These are phyloP conservation scores for Cydia splendana DNA, from an alignment of 1,140 invertebrate species.

Conservation along the genomic window DNA sequence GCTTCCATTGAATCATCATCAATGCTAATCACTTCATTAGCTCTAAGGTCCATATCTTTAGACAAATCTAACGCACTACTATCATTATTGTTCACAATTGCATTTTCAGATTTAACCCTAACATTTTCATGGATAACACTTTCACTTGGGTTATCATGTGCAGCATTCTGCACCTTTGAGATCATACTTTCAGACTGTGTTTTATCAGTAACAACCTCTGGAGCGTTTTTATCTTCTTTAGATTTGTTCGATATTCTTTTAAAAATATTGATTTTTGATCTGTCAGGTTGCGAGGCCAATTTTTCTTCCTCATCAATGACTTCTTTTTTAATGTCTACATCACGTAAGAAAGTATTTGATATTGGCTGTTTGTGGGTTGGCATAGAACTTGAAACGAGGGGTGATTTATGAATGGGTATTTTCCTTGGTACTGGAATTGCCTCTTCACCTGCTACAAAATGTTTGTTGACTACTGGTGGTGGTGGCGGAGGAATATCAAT, in stretches of 20 bases:
- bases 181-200: conserved; percentile 75
- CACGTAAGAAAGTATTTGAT: conserved; percentile 69
- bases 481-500: conserved; percentile 49
- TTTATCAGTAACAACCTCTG: conserved; percentile 78
- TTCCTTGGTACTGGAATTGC: conserved; percentile 72
- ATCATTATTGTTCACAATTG: conserved; percentile 75
- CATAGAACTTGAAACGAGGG: conserved; percentile 64
- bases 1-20: conserved; percentile 74
- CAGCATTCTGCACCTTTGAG: conserved; percentile 70
- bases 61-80: conserved; percentile 74
- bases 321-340: conserved; percentile 74
- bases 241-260: conserved; percentile 90
- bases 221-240: conserved; percentile 82
- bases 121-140: conserved; percentile 49
- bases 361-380: conserved; percentile 70
- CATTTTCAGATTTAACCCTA: conserved; percentile 62
- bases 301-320: conserved; percentile 84
- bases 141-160: conserved; percentile 57
- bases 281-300: conserved; percentile 88
- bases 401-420: conserved; percentile 73
- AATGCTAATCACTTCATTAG: conserved; percentile 74
- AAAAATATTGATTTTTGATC: conserved; percentile 91
- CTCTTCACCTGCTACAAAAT: conserved; percentile 54
- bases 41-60: conserved; percentile 71
- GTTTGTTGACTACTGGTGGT: conserved; percentile 44